A percentile compares a stretch with the other conserved stretches of the same genome.
Evolutionary conservation across 2,888 invertebrate genomes (phyloP).

Genomic region (Macaria liturata): DNA sequence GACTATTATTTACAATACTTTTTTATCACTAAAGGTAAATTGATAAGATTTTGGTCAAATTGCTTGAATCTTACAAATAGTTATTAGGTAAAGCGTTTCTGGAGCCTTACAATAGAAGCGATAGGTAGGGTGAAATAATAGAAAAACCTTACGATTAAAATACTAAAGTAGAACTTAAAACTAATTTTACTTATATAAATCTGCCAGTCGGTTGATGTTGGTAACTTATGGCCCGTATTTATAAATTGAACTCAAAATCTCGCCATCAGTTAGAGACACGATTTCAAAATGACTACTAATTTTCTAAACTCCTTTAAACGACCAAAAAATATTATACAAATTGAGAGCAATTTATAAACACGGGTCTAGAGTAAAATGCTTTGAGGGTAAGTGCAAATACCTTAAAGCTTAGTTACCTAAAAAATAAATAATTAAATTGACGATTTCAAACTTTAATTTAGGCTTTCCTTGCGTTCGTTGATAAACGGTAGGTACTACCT

Average conservation of each 20-base stretch:
- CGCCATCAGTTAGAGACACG: too few relatives aligned
- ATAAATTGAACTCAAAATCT: too few relatives aligned
- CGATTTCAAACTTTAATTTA: neutral
- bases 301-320: too few relatives aligned
- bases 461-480: slow-evolving; percentile 2
- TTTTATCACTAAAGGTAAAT: slow-evolving; percentile 43
- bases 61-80: slow-evolving; percentile 46
- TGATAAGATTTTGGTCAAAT: slow-evolving; percentile 70
- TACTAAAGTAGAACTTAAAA: slow-evolving; percentile 4
- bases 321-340: too few relatives aligned
- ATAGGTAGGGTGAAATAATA: slow-evolving; percentile 3
- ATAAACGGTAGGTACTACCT: neutral
- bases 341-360: too few relatives aligned
- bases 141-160: slow-evolving; percentile 1
- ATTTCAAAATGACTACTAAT: too few relatives aligned
- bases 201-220: neutral
- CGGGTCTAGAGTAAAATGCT: neutral
- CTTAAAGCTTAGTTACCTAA: slow-evolving; percentile 12
- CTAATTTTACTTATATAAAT: slow-evolving; percentile 1
- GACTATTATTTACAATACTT: slow-evolving; percentile 59
- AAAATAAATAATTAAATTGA: neutral
- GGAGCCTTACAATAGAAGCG: slow-evolving; percentile 17
- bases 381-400: slow-evolving; percentile 7
- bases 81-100: slow-evolving; percentile 60
- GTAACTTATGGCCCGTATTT: neutral